Evolutionary conservation across 2,888 invertebrate species (phyloP), one percentile per base, ranked within the genome.

Genomic region (Anagyrus pseudococci): DNA sequence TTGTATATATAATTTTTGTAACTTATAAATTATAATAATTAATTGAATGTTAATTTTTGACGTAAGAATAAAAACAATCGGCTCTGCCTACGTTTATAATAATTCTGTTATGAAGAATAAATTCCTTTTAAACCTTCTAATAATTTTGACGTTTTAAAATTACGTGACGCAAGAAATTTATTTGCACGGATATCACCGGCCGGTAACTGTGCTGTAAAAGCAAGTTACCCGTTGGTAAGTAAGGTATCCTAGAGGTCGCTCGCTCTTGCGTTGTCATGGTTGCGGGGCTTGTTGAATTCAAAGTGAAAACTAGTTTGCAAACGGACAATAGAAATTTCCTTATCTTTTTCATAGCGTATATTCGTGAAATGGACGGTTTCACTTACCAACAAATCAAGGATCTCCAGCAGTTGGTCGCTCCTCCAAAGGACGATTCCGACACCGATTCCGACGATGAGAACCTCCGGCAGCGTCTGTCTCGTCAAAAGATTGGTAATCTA

Each of bases 321-420:
- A 48, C 1, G n/a, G 2, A 1, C 33, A 20, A 4, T 22, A 52
- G 22, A 44, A 33, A 53, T n/a, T n/a, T n/a, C n/a, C n/a, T n/a
- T n/a, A n/a, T n/a, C n/a, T n/a, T n/a, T n/a, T n/a, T n/a, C n/a
- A n/a, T n/a, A n/a, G n/a, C n/a, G n/a, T n/a, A n/a, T n/a, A n/a
- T n/a, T n/a, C n/a, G n/a, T 60, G 64, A 49, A 52, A 78, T 79
- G 79, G 77, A 74, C 20, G 68, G 65, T 62, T 76, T 79, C 13
- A 69, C 70, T 49, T 72, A 62, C 47, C 67, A 71, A 19, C 74
- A 80, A 50, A 67, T 80, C 33, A 75, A 78, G 63, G 75, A 75
- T 7, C 66, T 80, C 19, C 75, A 77, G 57, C 59, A 74, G 60
- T 72, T 80, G 59, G 64, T 80, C 23, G 54, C 55, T 17, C 71